Evolutionary conservation across 2,797 vertebrate species (phyloP), one percentile per base, ranked within the genome.

Genomic region (Sebastes trivittatus): DNA sequence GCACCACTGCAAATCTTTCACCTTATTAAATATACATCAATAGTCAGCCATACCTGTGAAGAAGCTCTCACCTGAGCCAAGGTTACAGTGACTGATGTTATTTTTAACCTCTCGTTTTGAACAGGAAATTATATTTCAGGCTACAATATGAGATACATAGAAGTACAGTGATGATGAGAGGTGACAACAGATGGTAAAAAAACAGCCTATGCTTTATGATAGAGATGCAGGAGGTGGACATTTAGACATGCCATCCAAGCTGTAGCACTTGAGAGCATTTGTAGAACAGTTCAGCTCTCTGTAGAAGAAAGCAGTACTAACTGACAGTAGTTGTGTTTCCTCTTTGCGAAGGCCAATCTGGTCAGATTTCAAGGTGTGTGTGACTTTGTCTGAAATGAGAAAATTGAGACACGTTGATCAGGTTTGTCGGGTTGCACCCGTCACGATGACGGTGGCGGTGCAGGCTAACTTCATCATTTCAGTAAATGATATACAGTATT

Each of bases 21-120:
- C 90, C 92, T 91, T 92, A 94, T 96, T 95, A 95, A 95, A 95
- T 92, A 95, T 94, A 92, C 93, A 94, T 95, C 88, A 86, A 82
- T 83, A 88, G 89, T 85, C 85, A 84, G 84, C 52, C 74, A 58
- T 87, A 87, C 87, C 86, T 90, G 85, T 82, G 85, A 89, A 91
- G 88, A 78, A 70, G 62, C 70, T 54, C 84, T 93, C 89, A 93
- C 90, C 92, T 86, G 87, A 85, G 88, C 80, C 86, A 90, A 91
- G 84, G 89, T 90, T 77, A 75, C 29, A 0, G 54, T 60, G 78
- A 78, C 82, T 78, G 76, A 69, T 89, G 88, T 87, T 92, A 88
- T 90, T 93, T 92, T 87, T 84, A 89, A 77, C 68, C 72, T 78
- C 55, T 72, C 23, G 76, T 78, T 78, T 82, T 77, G 52, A 84